These are phyloP conservation scores for Diplodus puntazzo DNA, from an alignment of 2,797 vertebrate genomes.

Conservation along the genomic window DNA sequence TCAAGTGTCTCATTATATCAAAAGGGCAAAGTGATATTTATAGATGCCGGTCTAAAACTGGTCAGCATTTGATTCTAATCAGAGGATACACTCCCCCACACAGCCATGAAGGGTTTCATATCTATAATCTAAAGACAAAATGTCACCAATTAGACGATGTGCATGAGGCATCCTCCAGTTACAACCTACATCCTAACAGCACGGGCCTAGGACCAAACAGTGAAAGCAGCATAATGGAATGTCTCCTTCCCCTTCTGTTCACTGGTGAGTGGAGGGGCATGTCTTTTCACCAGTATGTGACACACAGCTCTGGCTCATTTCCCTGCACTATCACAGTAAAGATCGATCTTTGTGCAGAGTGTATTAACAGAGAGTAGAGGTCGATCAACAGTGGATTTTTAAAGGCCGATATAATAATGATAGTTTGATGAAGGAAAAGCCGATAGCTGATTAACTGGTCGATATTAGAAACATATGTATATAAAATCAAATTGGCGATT, in stretches of 20 bases:
- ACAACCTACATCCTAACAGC: neutral
- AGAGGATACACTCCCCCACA: neutral
- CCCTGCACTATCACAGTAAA: constrained; percentile 21
- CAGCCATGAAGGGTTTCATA: neutral
- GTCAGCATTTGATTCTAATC: neutral
- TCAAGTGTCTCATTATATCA: neutral
- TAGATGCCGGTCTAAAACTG: neutral
- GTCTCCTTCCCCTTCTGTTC: constrained; percentile 13
- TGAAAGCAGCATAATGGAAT: constrained; percentile 6
- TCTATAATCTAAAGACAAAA: constrained; percentile 7
- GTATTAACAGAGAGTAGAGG: neutral
- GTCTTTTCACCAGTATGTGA: constrained; percentile 8
- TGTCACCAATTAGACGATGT: constrained; percentile 6
- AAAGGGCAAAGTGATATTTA: neutral
- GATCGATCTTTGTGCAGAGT: constrained; percentile 27
- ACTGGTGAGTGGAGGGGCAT: constrained; percentile 30
- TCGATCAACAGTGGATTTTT: no score
- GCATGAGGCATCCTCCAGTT: neutral
- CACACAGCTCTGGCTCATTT: constrained; percentile 21
- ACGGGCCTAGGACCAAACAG: constrained; percentile 16
- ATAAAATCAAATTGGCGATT: no score
- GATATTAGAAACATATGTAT: no score
- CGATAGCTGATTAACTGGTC: no score
- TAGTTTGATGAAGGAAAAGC: no score
- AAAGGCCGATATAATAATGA: no score